Base-by-base conservation (phyloP, 2,797 vertebrate species). In the Chromis chromis region DNA sequence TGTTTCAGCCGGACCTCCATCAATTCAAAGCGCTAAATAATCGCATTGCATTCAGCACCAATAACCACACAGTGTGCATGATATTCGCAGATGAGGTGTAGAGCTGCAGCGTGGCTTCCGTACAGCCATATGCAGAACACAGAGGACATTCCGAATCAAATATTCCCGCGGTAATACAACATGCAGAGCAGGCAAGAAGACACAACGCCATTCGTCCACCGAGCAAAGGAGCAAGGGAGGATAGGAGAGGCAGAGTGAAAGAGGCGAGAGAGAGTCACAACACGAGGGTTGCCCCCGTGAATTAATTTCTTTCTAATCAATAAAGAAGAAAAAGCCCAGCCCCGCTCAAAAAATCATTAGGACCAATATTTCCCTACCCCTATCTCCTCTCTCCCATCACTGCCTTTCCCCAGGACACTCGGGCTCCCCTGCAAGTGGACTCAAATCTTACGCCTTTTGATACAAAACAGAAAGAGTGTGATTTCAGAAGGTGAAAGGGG, bases 301-400 rank as follows among this genome's bases (percentile, higher is more conserved):
- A 94, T 94, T 93, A 82, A 91, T 93, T 93, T 88, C 85, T 87
- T 70, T 86, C 90, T 93, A 92, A 95, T 94, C 94, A 93, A 95
- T 94, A 94, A 90, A 89, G 85, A 84, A 88, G 63, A 88, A 91
- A 88, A 87, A 88, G 82, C 81, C 81, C 86, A 84, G 74, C 87
- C 83, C 74, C 81, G 55, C 84, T 81, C 86, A 79, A 86, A 70
- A 85, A 92, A 93, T 88, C 89, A 90, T 92, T 90, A 90, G 76
- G 79, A 76, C 72, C 79, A 86, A 88, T 86, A 89, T 89, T 87
- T 90, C 68, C 88, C 83, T 53, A 61, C 72, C 72, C 65, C 79
- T 76, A 58, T 79, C 74, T 71, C 53, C 68, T 70, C 77, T 65
- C 66, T 65, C 42, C 58, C 3, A 75, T 65, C 68, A 54, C 36